Conservation (phyloP, 2,113 vertebrate genomes). For the Campylomormyrus numenius region DNA sequence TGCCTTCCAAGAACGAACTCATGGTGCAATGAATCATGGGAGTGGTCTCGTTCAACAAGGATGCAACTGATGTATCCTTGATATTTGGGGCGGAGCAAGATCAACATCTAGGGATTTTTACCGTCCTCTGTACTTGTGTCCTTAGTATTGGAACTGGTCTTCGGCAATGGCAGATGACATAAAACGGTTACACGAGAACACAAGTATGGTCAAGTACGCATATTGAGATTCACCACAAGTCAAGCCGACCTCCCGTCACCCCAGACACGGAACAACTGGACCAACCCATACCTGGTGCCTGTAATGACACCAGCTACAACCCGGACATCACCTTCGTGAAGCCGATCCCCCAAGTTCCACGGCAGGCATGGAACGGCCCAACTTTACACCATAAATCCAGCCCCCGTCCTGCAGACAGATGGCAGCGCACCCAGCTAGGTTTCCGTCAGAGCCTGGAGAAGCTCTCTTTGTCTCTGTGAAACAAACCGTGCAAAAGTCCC, state of each 20-base stretch:
- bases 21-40: too few species aligned
- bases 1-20: too few species aligned
- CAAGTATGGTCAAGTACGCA: too few species aligned
- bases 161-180: too few species aligned
- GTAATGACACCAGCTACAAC: not conserved
- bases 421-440: not conserved
- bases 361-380: not conserved
- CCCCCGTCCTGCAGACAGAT: not conserved
- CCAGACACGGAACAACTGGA: not conserved
- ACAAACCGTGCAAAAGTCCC: not conserved
- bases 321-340: not conserved
- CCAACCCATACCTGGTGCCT: not conserved
- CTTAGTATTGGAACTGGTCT: too few species aligned
- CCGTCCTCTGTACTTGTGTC: too few species aligned
- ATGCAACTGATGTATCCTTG: too few species aligned
- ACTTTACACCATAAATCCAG: not conserved
- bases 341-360: not conserved
- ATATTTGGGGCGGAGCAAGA: too few species aligned
- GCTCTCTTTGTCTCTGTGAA: not conserved
- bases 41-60: too few species aligned
- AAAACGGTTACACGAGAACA: too few species aligned
- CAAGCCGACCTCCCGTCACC: not conserved
- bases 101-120: too few species aligned
- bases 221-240: not conserved
- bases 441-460: not conserved